These are phyloP conservation scores for Choristoneura rosaceana DNA, from an alignment of 2,888 invertebrate genomes.

Conservation along the genomic window DNA sequence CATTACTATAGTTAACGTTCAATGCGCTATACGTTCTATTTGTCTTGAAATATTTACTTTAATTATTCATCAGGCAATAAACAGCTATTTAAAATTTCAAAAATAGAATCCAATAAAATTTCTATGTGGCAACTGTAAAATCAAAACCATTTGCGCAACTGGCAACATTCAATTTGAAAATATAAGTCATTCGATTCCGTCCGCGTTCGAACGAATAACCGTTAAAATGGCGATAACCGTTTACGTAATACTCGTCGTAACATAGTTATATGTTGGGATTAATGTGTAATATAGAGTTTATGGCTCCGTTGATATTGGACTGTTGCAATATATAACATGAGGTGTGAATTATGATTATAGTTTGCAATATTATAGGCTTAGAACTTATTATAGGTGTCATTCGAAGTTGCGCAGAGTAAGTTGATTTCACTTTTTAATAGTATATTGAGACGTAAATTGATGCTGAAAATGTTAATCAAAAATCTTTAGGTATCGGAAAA, in stretches of 20 bases:
- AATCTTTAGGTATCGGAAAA: background rate
- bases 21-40: too few relatives aligned
- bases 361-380: constrained; percentile 12
- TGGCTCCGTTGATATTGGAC: constrained; percentile 47
- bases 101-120: too few relatives aligned
- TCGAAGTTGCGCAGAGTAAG: background rate
- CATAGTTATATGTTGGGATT: constrained; percentile 27
- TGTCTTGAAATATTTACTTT: too few relatives aligned
- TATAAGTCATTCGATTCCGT: constrained; percentile 32
- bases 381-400: background rate
- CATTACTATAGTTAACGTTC: too few relatives aligned
- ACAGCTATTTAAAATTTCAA: too few relatives aligned
- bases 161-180: constrained; percentile 36
- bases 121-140: background rate
- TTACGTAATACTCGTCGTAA: constrained; percentile 47
- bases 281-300: constrained; percentile 26
- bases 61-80: too few relatives aligned
- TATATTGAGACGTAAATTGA: background rate
- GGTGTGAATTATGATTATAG: constrained; percentile 33
- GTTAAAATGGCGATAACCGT: constrained; percentile 55
- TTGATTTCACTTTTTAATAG: background rate
- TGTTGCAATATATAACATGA: constrained; percentile 42
- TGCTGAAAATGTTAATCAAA: background rate
- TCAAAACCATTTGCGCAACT: constrained; percentile 23
- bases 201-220: constrained; percentile 41